phyloP scores from a whole-genome alignment of 2,797 vertebrate species.

The Pseudotriccus pelzelni region DNA sequence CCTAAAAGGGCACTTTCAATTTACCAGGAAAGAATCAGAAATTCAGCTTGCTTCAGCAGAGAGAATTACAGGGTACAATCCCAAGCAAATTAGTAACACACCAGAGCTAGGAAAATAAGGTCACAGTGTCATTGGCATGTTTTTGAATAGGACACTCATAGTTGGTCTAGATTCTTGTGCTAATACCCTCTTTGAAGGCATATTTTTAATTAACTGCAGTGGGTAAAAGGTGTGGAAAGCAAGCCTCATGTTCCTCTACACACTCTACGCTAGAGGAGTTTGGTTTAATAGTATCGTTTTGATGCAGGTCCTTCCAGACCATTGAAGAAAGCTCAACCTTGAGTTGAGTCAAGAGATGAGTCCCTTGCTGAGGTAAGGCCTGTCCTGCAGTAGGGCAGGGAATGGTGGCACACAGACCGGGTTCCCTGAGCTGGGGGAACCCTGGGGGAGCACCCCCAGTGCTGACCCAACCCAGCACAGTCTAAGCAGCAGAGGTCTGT shows the following conservation, averaged over 20 bases:
- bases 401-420: not conserved
- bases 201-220: not conserved
- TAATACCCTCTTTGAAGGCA: conserved; percentile 14
- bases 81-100: conserved; percentile 56
- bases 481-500: not conserved
- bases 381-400: not conserved
- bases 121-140: conserved; percentile 30
- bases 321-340: not conserved
- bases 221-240: not conserved
- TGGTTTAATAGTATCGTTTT: not conserved
- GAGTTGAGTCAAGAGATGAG: not conserved
- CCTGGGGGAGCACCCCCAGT: not conserved
- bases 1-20: conserved; percentile 28
- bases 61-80: conserved; percentile 58
- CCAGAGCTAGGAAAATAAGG: conserved; percentile 32
- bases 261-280: not conserved
- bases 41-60: conserved; percentile 60
- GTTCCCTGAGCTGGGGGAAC: not conserved
- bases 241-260: not conserved
- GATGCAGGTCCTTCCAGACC: not conserved
- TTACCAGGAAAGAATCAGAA: conserved; percentile 41
- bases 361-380: not conserved
- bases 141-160: not conserved
- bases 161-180: not conserved
- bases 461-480: not conserved